Conservation (phyloP, 2,797 vertebrate genomes). For the Leuciscus waleckii region DNA sequence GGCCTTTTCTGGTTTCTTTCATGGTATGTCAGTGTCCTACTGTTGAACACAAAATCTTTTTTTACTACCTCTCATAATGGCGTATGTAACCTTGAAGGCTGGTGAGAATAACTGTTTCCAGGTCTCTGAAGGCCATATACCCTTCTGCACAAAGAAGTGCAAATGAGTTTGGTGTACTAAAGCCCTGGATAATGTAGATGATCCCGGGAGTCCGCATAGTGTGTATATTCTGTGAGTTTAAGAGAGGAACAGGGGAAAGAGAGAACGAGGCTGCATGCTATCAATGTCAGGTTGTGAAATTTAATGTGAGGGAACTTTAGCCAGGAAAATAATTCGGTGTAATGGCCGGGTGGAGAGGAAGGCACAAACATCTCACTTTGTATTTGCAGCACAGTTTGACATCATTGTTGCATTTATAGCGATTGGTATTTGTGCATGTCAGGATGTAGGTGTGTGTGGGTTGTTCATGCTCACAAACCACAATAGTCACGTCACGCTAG, state of each 20-base stretch:
- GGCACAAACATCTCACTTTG: slow-evolving; percentile 18
- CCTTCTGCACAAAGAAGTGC: slow-evolving; percentile 22
- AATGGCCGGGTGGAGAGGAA: slow-evolving; percentile 42
- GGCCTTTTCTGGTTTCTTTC: slow-evolving; percentile 44
- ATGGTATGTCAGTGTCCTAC: slow-evolving; percentile 34
- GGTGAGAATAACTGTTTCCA: slow-evolving; percentile 36
- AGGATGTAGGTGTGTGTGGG: slow-evolving; percentile 41
- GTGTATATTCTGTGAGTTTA: slow-evolving; percentile 31
- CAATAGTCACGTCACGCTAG: slow-evolving; percentile 30
- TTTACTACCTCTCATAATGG: slow-evolving; percentile 39
- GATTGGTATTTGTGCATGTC: neutral
- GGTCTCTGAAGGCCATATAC: neutral
- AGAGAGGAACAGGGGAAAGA: slow-evolving; percentile 14
- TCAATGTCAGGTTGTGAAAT: slow-evolving; percentile 42
- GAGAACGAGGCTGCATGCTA: slow-evolving; percentile 3
- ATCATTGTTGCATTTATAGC: slow-evolving; percentile 39
- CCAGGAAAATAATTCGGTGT: slow-evolving; percentile 40
- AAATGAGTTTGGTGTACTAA: slow-evolving; percentile 45
- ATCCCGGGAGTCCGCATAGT: slow-evolving; percentile 24
- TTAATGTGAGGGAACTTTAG: slow-evolving; percentile 35
- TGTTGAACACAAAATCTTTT: slow-evolving; percentile 33
- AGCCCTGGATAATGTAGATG: slow-evolving; percentile 45
- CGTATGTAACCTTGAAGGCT: slow-evolving; percentile 32
- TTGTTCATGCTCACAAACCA: slow-evolving; percentile 37
- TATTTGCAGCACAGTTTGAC: slow-evolving; percentile 37